Evolutionary conservation across 1,140 invertebrate genomes (phyloP), one percentile per base, ranked within the genome.

Genomic region (Drosophila equinoxialis): DNA sequence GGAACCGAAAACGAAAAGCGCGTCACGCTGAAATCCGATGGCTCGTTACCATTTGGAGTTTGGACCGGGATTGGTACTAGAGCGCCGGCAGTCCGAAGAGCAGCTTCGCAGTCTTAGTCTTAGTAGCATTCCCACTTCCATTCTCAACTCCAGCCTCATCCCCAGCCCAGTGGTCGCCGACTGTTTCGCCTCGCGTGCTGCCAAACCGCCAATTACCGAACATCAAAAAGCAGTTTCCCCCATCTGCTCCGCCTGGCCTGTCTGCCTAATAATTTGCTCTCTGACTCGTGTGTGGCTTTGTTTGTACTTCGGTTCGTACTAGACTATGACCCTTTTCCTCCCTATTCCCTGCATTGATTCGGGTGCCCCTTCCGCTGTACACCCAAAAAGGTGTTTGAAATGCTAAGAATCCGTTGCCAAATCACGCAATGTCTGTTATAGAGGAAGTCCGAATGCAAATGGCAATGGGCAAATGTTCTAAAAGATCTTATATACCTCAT

Each of bases 181-280:
- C 58, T 39, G 37, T 26, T 70, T 79, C 74, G 82, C 71, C 79
- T 87, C 84, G 84, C 84, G 84, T 87, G 84, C 83, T 89, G 79
- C 84, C 84, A 87, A 87, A 87, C 84, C 84, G 84, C 84, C 84
- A 87, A 87, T 87, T 87, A 87, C 84, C 79, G 77, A 87, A 87
- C 84, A 87, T 87, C 84, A 87, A 87, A 87, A 87, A 83, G 83
- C 83, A 87, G 83, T 87, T 87, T 83, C 73, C 77, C 78, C 73
- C 75, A 77, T 65, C 68, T 74, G 55, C 20, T 61, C 77, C 69
- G 67, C 60, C 68, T 42, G 67, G 20, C 51, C 83, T 63, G 83
- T 68, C 79, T 87, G 83, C 68, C 70, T 81, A 87, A 87, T 87
- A 87, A 87, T 87, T 87, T 87, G 79, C 83, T 83, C 84, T 74